Base-by-base conservation (phyloP, 2,888 invertebrate genomes). In the Tetramorium bicarinatum region DNA sequence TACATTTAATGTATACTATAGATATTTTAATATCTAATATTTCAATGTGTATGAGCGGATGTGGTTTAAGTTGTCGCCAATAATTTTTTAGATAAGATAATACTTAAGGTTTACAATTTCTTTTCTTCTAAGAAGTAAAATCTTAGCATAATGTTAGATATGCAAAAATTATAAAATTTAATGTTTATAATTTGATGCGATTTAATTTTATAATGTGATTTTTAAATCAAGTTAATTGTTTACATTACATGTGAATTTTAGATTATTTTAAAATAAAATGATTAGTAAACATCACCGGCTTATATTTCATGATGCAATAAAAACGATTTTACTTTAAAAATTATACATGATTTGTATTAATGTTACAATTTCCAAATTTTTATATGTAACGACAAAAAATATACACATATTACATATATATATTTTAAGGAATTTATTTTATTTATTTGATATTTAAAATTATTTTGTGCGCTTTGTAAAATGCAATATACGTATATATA, bases 71-170 rank as follows among this genome's bases (percentile, higher is more conserved):
- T 34, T 34, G 29, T 25, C 18, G 8, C 13, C 25, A 76, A 64
- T 56, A 77, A 15, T 54, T 66, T 34, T 25, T 29, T 44, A 77
- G 77, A 77, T 77, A 77, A 77, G 77, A 54, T 77, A 76, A 54
- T 34, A 52, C 7, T 52, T 61, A 62, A 47, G n/a, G 47, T 62
- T 62, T 11, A 61, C 44, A 49, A 49, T 21, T 21, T 49, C 18
- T 76, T 52, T 38, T 34, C 34, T 34, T 13, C 3, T 61, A 34
- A 75, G 61, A 74, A 25, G 15, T 34, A 61, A 47, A 15, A 34
- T 15, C 21, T 29, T n/a, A n/a, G 15, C 3, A 44, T 47, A n/a
- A 59, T n/a, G 7, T 25, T n/a, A 7, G 18, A 66, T 47, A 8
- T 69, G 15, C 1, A 3, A 59, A 74, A 13, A 74, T 41, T 11